phyloP scores from a whole-genome alignment of 2,888 invertebrate genomes.

The Venusia cambrica region DNA sequence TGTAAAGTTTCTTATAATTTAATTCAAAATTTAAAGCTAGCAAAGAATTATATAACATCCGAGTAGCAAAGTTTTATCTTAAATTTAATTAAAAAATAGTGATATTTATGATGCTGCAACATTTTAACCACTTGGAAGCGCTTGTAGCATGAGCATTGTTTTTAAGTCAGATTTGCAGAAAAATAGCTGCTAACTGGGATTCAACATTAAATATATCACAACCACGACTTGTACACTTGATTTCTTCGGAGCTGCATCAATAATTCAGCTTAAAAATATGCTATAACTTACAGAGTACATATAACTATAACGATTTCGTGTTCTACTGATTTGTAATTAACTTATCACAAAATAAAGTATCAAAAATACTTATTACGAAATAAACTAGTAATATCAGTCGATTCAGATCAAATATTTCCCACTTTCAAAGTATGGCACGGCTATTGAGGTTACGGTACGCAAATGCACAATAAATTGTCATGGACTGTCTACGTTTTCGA shows the following conservation, averaged over 20 bases:
- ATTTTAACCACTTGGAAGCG: conserved; percentile 31
- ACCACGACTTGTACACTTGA: conserved; percentile 38
- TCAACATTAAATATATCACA: conserved; percentile 36
- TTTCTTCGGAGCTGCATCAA: conserved; percentile 18
- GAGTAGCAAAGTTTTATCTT: conserved; percentile 26
- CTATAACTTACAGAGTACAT: conserved; percentile 20
- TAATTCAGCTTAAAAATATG: conserved; percentile 23
- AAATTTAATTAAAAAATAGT: conserved; percentile 17
- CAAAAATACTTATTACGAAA: conserved; percentile 25
- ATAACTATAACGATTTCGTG: conserved; percentile 11
- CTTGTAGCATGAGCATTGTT: conserved; percentile 20
- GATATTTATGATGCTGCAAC: conserved; percentile 21
- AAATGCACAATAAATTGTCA: conserved; percentile 46
- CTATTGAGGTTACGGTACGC: conserved; percentile 44
- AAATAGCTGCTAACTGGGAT: conserved; percentile 28
- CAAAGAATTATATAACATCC: conserved; percentile 45
- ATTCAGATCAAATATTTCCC: conserved; percentile 32
- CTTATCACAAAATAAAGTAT: conserved; percentile 19
- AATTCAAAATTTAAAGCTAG: conserved; percentile 63
- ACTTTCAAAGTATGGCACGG: conserved; percentile 42
- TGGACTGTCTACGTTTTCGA: conserved; percentile 46
- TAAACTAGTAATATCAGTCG: conserved; percentile 39
- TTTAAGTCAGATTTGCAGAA: conserved; percentile 15
- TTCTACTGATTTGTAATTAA: conserved; percentile 13
- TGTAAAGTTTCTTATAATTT: conserved; percentile 26